Evolutionary conservation across 2,113 vertebrate genomes (phyloP).

Genomic region (Carassius carassius): DNA sequence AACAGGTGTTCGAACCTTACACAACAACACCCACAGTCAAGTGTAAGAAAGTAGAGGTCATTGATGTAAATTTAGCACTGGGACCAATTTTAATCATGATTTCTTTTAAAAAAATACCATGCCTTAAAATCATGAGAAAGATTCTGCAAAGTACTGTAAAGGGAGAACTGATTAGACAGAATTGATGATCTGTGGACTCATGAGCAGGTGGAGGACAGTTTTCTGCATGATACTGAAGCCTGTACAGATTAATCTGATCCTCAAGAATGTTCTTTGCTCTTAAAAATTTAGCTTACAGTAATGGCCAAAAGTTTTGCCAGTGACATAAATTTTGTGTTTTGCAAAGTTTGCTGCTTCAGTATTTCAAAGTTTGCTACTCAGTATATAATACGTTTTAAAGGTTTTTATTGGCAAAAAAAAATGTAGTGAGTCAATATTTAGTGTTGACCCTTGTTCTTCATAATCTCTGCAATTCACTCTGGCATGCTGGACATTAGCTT

Average conservation of each 20-base stretch:
- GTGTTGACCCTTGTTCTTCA: too few relatives aligned
- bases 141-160: neutral
- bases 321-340: too few relatives aligned
- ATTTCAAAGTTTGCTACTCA: too few relatives aligned
- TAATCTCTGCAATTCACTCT: too few relatives aligned
- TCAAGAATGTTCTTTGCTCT: neutral
- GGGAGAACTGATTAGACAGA: neutral
- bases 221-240: neutral
- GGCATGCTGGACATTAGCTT: too few relatives aligned
- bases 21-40: neutral
- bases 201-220: conserved; percentile 3
- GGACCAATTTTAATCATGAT: neutral
- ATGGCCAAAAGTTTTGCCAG: too few relatives aligned
- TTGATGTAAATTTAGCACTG: conserved; percentile 14
- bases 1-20: conserved; percentile 27
- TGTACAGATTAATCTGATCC: neutral
- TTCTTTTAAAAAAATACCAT: conserved; percentile 18
- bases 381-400: too few relatives aligned
- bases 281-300: neutral
- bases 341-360: too few relatives aligned
- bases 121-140: neutral
- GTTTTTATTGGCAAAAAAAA: too few relatives aligned
- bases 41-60: conserved; percentile 26
- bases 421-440: too few relatives aligned
- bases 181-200: neutral